Conservation (phyloP, 2,888 invertebrate genomes). For the Autographa gamma region DNA sequence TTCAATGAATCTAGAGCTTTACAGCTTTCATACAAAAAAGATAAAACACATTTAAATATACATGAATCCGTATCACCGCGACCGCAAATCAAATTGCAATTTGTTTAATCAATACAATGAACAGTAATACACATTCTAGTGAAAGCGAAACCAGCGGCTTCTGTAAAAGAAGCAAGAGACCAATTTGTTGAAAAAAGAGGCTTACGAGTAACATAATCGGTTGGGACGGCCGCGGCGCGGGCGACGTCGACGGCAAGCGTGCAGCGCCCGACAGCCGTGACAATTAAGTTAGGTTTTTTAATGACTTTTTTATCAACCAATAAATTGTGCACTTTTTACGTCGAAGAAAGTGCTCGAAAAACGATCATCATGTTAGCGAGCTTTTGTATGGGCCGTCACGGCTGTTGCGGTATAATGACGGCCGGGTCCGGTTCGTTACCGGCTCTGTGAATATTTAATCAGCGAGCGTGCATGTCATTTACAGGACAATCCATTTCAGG, state of each 20-base stretch:
- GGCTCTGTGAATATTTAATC: constrained; percentile 63
- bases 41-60: constrained; percentile 44
- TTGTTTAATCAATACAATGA: constrained; percentile 63
- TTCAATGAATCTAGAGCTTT: constrained; percentile 34
- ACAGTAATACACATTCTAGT: constrained; percentile 73
- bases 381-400: constrained; percentile 68
- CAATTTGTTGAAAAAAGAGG: constrained; percentile 61
- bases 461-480: constrained; percentile 64
- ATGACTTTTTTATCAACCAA: constrained; percentile 60
- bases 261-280: constrained; percentile 72
- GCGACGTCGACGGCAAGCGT: constrained; percentile 42
- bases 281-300: constrained; percentile 85
- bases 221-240: constrained; percentile 41
- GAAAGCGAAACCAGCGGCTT: constrained; percentile 77
- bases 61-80: constrained; percentile 52
- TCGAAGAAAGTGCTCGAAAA: constrained; percentile 81
- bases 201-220: constrained; percentile 59
- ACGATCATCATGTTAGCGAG: constrained; percentile 74
- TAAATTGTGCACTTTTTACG: constrained; percentile 65
- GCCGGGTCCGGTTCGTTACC: constrained; percentile 47
- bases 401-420: constrained; percentile 58
- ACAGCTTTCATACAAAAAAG: constrained; percentile 47
- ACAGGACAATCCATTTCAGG: constrained; percentile 57
- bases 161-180: constrained; percentile 63
- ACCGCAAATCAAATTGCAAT: constrained; percentile 64